These are phyloP conservation scores for Lordiphosa fenestrarum DNA, from an alignment of 2,888 invertebrate species.

Conservation along the genomic window DNA sequence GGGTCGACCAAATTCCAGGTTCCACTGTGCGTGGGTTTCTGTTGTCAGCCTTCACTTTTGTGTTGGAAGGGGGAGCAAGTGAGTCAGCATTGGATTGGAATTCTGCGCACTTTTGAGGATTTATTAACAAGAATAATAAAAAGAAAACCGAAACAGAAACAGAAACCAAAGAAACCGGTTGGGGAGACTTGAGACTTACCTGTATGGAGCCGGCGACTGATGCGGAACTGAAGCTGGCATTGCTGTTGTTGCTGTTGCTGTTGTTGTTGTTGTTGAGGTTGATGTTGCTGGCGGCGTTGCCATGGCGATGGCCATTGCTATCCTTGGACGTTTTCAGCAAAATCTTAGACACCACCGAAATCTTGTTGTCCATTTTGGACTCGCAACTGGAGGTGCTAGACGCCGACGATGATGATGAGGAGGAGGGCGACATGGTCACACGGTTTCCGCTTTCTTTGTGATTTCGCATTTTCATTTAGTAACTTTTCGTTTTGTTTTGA, in stretches of 20 bases:
- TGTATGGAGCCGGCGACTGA: slow-evolving; percentile 80
- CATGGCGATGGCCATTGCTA: slow-evolving; percentile 35
- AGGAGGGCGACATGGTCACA: slow-evolving; percentile 37
- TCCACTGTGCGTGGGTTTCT: slow-evolving; percentile 65
- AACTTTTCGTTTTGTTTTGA: slow-evolving; percentile 25
- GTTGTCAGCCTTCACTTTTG: slow-evolving; percentile 66
- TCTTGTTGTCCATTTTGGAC: slow-evolving; percentile 38
- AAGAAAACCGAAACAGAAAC: slow-evolving; percentile 27
- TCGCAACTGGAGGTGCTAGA: slow-evolving; percentile 1
- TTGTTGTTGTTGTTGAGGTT: slow-evolving; percentile 26
- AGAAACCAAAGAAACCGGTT: slow-evolving; percentile 33
- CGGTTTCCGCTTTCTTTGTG: slow-evolving; percentile 67
- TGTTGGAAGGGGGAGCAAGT: slow-evolving; percentile 33
- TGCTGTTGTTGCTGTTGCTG: slow-evolving; percentile 50
- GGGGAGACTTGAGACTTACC: slow-evolving; percentile 64
- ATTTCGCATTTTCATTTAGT: slow-evolving; percentile 72
- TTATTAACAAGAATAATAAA: slow-evolving; percentile 74
- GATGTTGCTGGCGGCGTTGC: slow-evolving; percentile 65
- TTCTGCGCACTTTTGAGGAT: slow-evolving; percentile 74
- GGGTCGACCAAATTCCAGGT: slow-evolving; percentile 45
- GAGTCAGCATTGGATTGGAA: slow-evolving; percentile 70
- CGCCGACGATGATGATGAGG: slow-evolving; percentile 21
- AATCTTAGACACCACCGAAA: slow-evolving; percentile 36
- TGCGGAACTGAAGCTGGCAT: slow-evolving; percentile 80
- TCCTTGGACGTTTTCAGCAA: slow-evolving; percentile 32